phyloP scores from a whole-genome alignment of 2,888 invertebrate species.

The Byasa hedistus region DNA sequence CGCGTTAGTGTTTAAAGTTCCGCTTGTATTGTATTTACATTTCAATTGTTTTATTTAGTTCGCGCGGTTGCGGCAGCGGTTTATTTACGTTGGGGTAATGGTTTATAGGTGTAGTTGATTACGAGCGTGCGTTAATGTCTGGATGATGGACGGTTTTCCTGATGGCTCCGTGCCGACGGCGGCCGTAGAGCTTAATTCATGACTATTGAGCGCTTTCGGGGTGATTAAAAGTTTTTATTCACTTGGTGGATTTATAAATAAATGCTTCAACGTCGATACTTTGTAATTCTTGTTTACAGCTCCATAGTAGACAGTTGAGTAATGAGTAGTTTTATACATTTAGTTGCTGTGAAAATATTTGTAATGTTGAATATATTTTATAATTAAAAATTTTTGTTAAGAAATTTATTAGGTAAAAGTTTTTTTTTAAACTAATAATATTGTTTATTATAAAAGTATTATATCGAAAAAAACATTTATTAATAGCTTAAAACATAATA shows the following conservation, averaged over 20 bases:
- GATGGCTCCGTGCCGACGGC: conserved; percentile 19
- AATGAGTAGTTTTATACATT: conserved; percentile 4
- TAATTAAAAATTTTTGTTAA: too few relatives aligned
- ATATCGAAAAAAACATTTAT: too few relatives aligned
- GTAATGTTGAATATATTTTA: too few relatives aligned
- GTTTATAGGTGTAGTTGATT: conserved; percentile 49
- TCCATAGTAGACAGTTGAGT: neutral
- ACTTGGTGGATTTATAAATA: conserved; percentile 29
- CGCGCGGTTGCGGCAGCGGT: conserved; percentile 22
- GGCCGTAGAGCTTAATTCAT: conserved; percentile 26
- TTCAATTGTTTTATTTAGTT: conserved; percentile 22
- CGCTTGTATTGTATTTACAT: conserved; percentile 1
- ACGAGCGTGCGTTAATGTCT: conserved; percentile 41
- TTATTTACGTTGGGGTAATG: conserved; percentile 42
- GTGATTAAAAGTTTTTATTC: conserved; percentile 29
- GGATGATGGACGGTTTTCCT: conserved; percentile 33
- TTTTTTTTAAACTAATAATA: too few relatives aligned
- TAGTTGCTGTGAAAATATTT: neutral
- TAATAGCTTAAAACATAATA: too few relatives aligned
- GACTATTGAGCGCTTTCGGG: conserved; percentile 26
- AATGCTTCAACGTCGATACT: conserved; percentile 18
- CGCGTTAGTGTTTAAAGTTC: conserved; percentile 7
- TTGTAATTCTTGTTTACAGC: conserved; percentile 9
- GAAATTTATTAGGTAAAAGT: too few relatives aligned
- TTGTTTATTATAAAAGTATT: too few relatives aligned